Evolutionary conservation across 2,797 vertebrate species (phyloP), one percentile per base, ranked within the genome.

Genomic region (Anomalospiza imberbis): DNA sequence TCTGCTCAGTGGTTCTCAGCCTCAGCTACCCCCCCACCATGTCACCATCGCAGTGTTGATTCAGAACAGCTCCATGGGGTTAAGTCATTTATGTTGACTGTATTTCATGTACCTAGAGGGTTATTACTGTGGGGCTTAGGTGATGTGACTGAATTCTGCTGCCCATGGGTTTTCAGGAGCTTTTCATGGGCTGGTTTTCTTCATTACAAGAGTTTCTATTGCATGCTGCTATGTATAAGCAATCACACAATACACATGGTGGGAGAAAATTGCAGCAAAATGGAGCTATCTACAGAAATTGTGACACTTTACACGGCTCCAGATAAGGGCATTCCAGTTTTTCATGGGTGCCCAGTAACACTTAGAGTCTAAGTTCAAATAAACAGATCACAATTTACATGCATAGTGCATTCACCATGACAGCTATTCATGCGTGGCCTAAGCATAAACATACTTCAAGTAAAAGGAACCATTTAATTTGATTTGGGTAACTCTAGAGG

Each of bases 391-490:
- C 3, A 2, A 44, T 68, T 94, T 58, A 89, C 19, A 79, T 2
- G 5, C 0, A 1, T 5, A 60, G 47, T 72, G 25, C 68, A 83
- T 79, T 87, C 78, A 48, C 50, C 47, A 42, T 17, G n/a, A 74
- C 60, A 91, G n/a, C 40, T 79, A 58, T 70, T 88, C 44, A 72
- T 20, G 58, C 71, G 63, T 67, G 67, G 57, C 82, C 57, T 87
- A 63, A 76, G 58, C 54, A 62, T 57, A 89, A 94, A 67, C 10
- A 15, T 20, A 65, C 53, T 63, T 78, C 22, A 91, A 83, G 61
- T 44, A 85, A 89, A 90, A 85, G 36, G 74, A 91, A 84, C 51
- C 28, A 82, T 82, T 95, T 89, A 58, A 82, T 96, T 91, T 74
- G 18, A 62, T 40, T 77, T 54, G 28, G 22, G 47, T 55, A 79